Conservation (phyloP, 2,113 vertebrate species). For the Hippocampus abdominalis region DNA sequence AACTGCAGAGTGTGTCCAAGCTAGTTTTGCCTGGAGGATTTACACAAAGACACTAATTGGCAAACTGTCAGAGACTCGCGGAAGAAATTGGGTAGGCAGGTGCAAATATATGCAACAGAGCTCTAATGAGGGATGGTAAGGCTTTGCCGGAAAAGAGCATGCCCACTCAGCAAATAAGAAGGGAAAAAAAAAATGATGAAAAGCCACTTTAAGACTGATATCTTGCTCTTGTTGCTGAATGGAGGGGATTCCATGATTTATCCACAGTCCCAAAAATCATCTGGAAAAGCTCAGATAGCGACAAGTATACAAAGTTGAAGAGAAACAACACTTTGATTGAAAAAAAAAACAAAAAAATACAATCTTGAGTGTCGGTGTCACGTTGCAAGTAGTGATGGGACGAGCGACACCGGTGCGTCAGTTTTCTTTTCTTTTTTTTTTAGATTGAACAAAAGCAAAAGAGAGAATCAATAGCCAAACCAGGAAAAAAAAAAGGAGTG, state of each 20-base stretch:
- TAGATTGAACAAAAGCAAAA: constrained; percentile 1
- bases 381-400: too few species aligned
- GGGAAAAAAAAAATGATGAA: constrained; percentile 39
- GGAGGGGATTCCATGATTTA: constrained; percentile 56
- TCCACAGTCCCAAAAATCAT: constrained; percentile 32
- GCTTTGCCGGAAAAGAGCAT: constrained; percentile 54
- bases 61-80: constrained; percentile 44
- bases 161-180: constrained; percentile 51
- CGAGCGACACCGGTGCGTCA: too few species aligned
- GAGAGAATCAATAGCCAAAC: constrained; percentile 12
- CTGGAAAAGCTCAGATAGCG: constrained; percentile 26
- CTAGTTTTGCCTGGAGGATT: constrained; percentile 10
- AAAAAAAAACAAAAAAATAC: too few species aligned
- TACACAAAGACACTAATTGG: constrained; percentile 47
- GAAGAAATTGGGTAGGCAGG: constrained; percentile 35
- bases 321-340: background rate
- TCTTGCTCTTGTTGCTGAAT: constrained; percentile 49
- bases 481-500: constrained; percentile 22
- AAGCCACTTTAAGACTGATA: constrained; percentile 57
- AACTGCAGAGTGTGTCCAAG: background rate
- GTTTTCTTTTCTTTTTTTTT: constrained; percentile 16
- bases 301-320: background rate
- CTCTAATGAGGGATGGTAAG: constrained; percentile 54
- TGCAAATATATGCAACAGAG: constrained; percentile 42
- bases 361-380: too few species aligned